These are phyloP conservation scores for Pyrocoelia pectoralis DNA, from an alignment of 2,888 invertebrate genomes.

Conservation along the genomic window DNA sequence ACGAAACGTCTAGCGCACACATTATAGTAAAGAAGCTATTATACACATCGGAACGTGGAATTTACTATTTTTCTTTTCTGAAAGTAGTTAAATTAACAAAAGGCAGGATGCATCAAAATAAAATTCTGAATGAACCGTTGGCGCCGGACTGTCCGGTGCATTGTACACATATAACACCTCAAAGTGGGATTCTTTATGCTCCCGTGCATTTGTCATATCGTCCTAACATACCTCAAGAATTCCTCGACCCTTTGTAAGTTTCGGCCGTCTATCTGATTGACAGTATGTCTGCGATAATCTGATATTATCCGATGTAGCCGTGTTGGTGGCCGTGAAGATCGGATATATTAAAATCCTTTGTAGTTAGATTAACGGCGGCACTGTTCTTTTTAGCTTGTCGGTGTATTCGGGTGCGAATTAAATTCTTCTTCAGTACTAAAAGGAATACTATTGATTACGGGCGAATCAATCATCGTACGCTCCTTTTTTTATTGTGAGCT, in stretches of 20 bases:
- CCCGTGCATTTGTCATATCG: conserved; percentile 42
- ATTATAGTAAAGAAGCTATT: conserved; percentile 15
- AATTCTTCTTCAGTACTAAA: conserved; percentile 21
- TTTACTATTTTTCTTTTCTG: conserved; percentile 37
- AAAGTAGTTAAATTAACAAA: conserved; percentile 39
- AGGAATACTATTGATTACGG: conserved; percentile 20
- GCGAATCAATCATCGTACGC: conserved; percentile 30
- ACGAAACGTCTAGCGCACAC: neutral
- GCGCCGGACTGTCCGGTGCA: conserved; percentile 43
- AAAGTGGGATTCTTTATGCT: conserved; percentile 41
- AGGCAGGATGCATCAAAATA: conserved; percentile 39
- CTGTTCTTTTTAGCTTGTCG: conserved; percentile 22
- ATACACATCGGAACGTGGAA: conserved; percentile 21
- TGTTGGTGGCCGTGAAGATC: conserved; percentile 32
- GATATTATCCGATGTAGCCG: conserved; percentile 37
- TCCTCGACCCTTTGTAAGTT: conserved; percentile 36
- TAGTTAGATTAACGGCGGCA: conserved; percentile 16
- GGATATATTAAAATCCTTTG: conserved; percentile 31
- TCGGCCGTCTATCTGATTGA: conserved; percentile 38
- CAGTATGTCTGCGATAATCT: conserved; percentile 38
- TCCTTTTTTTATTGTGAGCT: conserved; percentile 12
- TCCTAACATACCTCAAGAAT: conserved; percentile 34
- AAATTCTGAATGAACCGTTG: conserved; percentile 42
- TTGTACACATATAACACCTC: conserved; percentile 40
- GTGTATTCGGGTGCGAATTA: conserved; percentile 34